phyloP scores from a whole-genome alignment of 2,888 invertebrate species.

The Drepana falcataria region DNA sequence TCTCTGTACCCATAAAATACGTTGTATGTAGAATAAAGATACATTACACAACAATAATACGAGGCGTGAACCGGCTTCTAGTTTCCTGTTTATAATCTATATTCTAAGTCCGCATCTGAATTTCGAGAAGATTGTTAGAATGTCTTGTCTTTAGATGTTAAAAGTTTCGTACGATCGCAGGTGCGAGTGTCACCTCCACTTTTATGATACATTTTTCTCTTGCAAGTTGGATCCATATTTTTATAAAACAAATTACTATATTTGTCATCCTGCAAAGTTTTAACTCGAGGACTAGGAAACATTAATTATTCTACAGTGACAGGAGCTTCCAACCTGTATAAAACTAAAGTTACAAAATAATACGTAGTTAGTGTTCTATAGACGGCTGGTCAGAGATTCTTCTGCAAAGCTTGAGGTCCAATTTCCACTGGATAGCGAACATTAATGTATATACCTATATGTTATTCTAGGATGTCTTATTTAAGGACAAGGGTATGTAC shows the following conservation, averaged over 20 bases:
- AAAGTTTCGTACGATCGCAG: conserved; percentile 54
- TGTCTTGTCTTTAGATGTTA: conserved; percentile 15
- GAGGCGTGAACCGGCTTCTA: too few relatives aligned
- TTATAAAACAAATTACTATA: conserved; percentile 47
- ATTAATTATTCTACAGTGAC: conserved; percentile 1
- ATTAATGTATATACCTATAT: too few relatives aligned
- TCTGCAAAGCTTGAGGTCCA: too few relatives aligned
- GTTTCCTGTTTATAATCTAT: background rate
- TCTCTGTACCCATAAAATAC: too few relatives aligned
- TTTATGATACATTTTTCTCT: conserved; percentile 60
- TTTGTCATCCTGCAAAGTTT: conserved; percentile 39
- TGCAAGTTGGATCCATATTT: conserved; percentile 56
- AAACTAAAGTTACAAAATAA: background rate
- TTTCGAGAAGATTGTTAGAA: background rate
- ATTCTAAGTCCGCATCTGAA: background rate
- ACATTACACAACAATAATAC: too few relatives aligned
- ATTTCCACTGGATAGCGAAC: too few relatives aligned
- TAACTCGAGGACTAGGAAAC: conserved; percentile 23
- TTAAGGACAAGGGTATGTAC: too few relatives aligned
- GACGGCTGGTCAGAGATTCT: too few relatives aligned
- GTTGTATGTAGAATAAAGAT: too few relatives aligned
- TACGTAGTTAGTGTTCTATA: too few relatives aligned
- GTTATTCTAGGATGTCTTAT: too few relatives aligned
- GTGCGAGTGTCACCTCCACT: conserved; percentile 55
- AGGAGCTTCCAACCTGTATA: background rate